phyloP scores from a whole-genome alignment of 37 sponge, comb jelly and placozoan species.

The Diacarnus erythraeanus region DNA sequence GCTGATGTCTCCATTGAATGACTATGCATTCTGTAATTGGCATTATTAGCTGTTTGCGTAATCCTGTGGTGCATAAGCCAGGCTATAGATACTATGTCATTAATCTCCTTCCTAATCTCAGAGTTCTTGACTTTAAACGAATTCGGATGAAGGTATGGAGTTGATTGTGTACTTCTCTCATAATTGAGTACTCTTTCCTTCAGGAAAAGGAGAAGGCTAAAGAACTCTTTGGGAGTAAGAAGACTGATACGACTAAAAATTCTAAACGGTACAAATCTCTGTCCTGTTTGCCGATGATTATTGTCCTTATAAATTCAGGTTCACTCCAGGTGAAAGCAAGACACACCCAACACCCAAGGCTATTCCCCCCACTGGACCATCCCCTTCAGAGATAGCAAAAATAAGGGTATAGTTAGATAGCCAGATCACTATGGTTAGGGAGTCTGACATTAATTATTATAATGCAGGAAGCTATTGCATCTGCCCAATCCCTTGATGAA shows the following conservation, averaged over 20 bases:
- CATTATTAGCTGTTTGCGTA: slow-evolving; percentile 74
- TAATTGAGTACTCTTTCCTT: not conserved
- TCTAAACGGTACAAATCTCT: slow-evolving; percentile 46
- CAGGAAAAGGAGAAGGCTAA: slow-evolving; percentile 80
- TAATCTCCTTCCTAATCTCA: slow-evolving; percentile 74
- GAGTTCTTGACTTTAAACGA: slow-evolving; percentile 88
- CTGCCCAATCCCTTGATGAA: slow-evolving; percentile 90
- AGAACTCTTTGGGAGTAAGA: slow-evolving; percentile 72
- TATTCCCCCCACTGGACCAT: slow-evolving; percentile 45
- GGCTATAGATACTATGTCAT: slow-evolving; percentile 86
- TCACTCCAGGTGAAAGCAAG: slow-evolving; percentile 17
- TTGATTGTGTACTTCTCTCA: not conserved
- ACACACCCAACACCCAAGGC: not conserved
- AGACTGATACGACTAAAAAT: slow-evolving; percentile 34
- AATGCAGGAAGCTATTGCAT: slow-evolving; percentile 87
- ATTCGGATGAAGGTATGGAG: slow-evolving; percentile 76
- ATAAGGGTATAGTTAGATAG: slow-evolving; percentile 52
- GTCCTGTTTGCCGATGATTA: not conserved
- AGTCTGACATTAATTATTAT: not conserved
- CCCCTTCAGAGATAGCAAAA: slow-evolving; percentile 43
- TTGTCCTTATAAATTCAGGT: slow-evolving; percentile 12
- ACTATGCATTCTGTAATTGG: not conserved
- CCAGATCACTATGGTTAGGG: not conserved
- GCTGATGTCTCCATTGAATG: not conserved
- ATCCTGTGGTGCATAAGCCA: slow-evolving; percentile 86